Conservation (phyloP, 2,113 vertebrate genomes). For the Muntiacus reevesi region DNA sequence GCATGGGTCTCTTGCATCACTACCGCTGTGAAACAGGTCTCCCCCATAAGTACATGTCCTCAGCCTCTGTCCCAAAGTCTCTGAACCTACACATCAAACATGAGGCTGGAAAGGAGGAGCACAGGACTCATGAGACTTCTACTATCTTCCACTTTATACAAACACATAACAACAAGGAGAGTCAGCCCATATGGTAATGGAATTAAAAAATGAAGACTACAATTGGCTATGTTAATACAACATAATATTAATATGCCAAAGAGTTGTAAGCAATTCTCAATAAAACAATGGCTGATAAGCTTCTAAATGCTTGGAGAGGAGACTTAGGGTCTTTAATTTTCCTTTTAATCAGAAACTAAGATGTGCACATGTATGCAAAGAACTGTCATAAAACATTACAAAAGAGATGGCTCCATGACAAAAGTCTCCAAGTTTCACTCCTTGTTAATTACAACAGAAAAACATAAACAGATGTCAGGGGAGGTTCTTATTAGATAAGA, state of each 20-base stretch:
- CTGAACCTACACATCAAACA: not conserved
- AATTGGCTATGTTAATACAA: not conserved
- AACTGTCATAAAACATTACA: not conserved
- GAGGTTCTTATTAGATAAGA: conserved; percentile 14
- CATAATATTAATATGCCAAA: not conserved
- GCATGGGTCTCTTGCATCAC: not conserved
- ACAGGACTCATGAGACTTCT: not conserved
- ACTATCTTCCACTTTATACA: not conserved
- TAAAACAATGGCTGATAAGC: not conserved
- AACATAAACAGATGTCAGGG: conserved; percentile 25
- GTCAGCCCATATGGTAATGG: not conserved
- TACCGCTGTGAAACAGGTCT: not conserved
- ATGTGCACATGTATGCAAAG: not conserved
- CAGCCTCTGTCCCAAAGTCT: not conserved
- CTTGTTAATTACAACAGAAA: conserved; percentile 40
- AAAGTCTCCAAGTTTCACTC: conserved; percentile 8
- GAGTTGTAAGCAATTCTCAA: not conserved
- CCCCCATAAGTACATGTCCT: not conserved
- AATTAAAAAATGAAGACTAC: not conserved
- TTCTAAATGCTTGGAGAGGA: not conserved
- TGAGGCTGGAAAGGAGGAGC: not conserved
- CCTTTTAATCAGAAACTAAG: conserved; percentile 23
- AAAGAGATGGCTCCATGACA: not conserved
- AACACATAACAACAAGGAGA: not conserved
- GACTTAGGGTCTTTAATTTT: not conserved